A percentile compares a stretch with the other conserved stretches of the same genome.
Evolutionary conservation across 2,888 invertebrate species (phyloP).

Genomic region (Temnothorax unifasciatus): DNA sequence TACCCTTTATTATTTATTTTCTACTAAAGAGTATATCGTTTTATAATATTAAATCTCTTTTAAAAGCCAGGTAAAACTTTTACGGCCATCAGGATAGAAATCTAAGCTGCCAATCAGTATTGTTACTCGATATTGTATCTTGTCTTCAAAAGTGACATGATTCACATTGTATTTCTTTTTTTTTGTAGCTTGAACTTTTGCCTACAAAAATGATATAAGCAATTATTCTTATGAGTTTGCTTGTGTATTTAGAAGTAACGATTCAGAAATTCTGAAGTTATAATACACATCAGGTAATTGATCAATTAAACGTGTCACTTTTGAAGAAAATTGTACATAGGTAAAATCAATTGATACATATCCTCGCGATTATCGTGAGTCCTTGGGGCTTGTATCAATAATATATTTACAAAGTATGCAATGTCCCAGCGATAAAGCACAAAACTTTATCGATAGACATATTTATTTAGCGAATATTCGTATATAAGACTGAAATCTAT

Average conservation of each 20-base stretch:
- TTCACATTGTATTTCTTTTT: background rate
- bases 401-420: slow-evolving; percentile 61
- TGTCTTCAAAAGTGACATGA: background rate
- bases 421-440: slow-evolving; percentile 57
- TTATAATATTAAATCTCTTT: slow-evolving; percentile 21
- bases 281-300: slow-evolving; percentile 18
- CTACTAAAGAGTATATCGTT: slow-evolving; percentile 54
- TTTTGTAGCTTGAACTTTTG: background rate
- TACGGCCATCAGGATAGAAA: background rate
- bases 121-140: background rate
- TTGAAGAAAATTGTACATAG: background rate
- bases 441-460: background rate
- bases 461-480: background rate
- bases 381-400: background rate
- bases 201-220: background rate
- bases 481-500: background rate
- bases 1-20: slow-evolving; percentile 76
- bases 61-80: background rate
- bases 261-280: slow-evolving; percentile 1
- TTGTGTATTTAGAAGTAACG: background rate
- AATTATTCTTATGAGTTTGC: background rate
- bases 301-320: background rate
- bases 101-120: background rate
- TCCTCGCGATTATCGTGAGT: background rate
- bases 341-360: background rate